Evolutionary conservation across 1,140 invertebrate species (phyloP).

Genomic region (Melipona quadrifasciata): DNA sequence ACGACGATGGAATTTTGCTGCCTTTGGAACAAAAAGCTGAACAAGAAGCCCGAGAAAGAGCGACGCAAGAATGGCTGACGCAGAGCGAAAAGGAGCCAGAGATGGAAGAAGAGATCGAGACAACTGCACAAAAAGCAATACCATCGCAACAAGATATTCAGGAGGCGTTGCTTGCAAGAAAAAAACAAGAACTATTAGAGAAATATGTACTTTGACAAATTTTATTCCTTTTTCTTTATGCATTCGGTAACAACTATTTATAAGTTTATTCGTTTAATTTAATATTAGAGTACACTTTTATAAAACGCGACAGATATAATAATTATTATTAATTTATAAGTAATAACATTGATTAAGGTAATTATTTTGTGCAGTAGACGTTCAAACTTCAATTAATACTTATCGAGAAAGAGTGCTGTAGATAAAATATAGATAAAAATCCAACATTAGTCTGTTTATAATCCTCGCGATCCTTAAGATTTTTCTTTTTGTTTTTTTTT

Average conservation of each 20-base stretch:
- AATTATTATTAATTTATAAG: constrained; percentile 77
- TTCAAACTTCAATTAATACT: constrained; percentile 78
- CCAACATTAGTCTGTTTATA: constrained; percentile 68
- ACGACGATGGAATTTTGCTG: constrained; percentile 97
- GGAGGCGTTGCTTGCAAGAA: constrained; percentile 91
- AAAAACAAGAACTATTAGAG: constrained; percentile 94
- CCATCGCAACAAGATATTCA: constrained; percentile 95
- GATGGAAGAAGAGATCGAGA: constrained; percentile 77
- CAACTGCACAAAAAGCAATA: constrained; percentile 91
- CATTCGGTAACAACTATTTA: constrained; percentile 74
- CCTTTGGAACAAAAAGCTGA: constrained; percentile 93
- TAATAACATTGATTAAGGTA: constrained; percentile 81
- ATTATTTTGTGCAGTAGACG: constrained; percentile 81
- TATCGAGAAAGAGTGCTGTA: constrained; percentile 77
- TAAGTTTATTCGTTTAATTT: constrained; percentile 76
- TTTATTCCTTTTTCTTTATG: constrained; percentile 44
- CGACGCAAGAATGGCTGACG: constrained; percentile 85
- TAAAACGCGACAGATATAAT: constrained; percentile 81
- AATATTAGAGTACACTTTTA: constrained; percentile 81
- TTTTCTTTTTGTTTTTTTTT: not conserved
- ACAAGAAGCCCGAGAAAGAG: constrained; percentile 85
- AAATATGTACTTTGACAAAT: constrained; percentile 83
- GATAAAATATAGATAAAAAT: constrained; percentile 77
- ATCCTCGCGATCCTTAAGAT: constrained; percentile 63
- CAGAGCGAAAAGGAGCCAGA: constrained; percentile 79